Percentiles rank a stretch among this genome's conserved stretches.
Evolutionary conservation across 2,888 invertebrate species (phyloP).

Genomic region (Apocheima hispidaria): DNA sequence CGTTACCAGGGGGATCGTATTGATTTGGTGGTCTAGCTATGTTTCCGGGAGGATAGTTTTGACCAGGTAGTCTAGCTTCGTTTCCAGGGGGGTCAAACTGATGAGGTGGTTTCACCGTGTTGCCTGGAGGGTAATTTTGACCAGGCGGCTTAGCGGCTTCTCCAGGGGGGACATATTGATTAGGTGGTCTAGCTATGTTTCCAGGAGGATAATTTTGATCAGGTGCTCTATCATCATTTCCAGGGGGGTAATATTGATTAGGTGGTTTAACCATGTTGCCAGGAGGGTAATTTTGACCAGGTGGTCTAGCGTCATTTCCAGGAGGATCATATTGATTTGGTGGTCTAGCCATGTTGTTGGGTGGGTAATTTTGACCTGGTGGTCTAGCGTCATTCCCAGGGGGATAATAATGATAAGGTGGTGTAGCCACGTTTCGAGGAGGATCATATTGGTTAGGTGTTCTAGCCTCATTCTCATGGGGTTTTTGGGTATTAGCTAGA

Average conservation of each 20-base stretch:
- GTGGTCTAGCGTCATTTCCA: background rate
- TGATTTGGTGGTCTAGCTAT: background rate
- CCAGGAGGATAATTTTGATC: background rate
- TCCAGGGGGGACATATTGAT: background rate
- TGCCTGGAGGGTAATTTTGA: background rate
- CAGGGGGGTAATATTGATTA: background rate
- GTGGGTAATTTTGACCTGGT: background rate
- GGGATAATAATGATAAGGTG: background rate
- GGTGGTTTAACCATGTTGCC: background rate
- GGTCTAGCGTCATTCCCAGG: background rate
- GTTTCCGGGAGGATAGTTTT: background rate
- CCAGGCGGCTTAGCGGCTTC: background rate
- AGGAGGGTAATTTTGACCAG: background rate
- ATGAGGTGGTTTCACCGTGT: too few species aligned
- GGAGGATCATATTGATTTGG: background rate
- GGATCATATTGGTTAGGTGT: background rate
- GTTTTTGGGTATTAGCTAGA: constrained; percentile 16
- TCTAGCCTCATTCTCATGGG: background rate
- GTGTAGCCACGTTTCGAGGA: background rate
- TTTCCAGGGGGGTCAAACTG: background rate
- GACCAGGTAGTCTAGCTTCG: background rate
- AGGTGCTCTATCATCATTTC: background rate
- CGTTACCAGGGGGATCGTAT: background rate
- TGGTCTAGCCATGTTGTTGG: background rate
- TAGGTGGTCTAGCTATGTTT: background rate